Evolutionary conservation across 2,888 invertebrate genomes (phyloP), one percentile per base, ranked within the genome.

Genomic region (Hermodice carunculata): DNA sequence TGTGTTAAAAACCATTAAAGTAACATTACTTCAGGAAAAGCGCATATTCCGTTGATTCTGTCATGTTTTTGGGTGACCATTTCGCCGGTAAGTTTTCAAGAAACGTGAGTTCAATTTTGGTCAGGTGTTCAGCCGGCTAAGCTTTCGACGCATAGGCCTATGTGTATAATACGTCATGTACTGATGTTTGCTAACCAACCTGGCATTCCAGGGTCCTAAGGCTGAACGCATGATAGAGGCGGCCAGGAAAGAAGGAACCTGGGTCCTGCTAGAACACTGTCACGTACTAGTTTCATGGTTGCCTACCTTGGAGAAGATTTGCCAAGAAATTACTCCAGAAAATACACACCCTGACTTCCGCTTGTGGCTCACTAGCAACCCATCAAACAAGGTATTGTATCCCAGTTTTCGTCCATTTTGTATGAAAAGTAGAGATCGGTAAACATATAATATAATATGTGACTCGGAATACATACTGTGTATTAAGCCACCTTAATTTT

Each of bases 181-280:
- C n/a, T n/a, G n/a, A n/a, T n/a, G n/a, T n/a, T n/a, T n/a, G n/a
- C n/a, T n/a, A n/a, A n/a, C n/a, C n/a, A n/a, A n/a, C n/a, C n/a
- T n/a, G n/a, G n/a, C n/a, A n/a, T n/a, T n/a, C n/a, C 73, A 87
- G 85, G 87, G 87, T 60, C 85, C 86, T 3, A 83, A 86, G 74
- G 97, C 96, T 0, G 91, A 94, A 26, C 91, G 90, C 81, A 89
- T 96, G 86, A 94, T 97, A 60, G 92, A 93, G 53, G 92, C 93
- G 71, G 96, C 94, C 0, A 90, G 93, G 0, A 90, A 91, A 75
- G 90, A 91, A 71, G 97, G 97, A 1, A 92, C 92, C 51, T 98
- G 98, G 98, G 94, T 97, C 0, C 91, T 96, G 22, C 87, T 98
- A 59, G 97, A 97, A 88, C 97, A 98, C 86, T 98, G 97, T 81